Conservation (phyloP, 1,140 invertebrate species). For the Cotesia vestalis region DNA sequence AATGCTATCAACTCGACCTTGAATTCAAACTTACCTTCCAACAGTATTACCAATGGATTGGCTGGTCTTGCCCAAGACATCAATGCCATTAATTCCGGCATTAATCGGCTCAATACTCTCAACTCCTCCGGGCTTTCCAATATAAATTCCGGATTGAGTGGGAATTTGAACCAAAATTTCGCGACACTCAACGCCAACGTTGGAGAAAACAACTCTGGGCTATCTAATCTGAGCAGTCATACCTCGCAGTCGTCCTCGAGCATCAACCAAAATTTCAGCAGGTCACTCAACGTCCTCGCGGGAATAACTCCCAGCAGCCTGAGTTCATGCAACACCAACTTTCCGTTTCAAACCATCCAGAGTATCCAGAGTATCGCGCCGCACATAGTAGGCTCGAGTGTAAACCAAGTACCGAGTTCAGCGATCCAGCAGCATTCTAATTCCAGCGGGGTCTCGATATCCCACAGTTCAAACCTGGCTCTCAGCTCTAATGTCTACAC, state of each 20-base stretch:
- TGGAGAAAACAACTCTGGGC: slow-evolving; percentile 37
- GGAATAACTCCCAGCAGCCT: background rate
- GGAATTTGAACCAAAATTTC: slow-evolving; percentile 57
- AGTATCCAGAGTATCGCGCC: slow-evolving; percentile 62
- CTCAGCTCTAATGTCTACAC: slow-evolving; percentile 56
- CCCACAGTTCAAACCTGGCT: slow-evolving; percentile 51
- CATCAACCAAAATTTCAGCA: slow-evolving; percentile 54
- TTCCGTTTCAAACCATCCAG: slow-evolving; percentile 62
- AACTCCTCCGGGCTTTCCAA: slow-evolving; percentile 60
- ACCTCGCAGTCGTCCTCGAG: slow-evolving; percentile 50
- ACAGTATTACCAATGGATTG: slow-evolving; percentile 63
- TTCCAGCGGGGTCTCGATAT: slow-evolving; percentile 47
- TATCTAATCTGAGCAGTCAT: slow-evolving; percentile 43
- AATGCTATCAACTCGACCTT: slow-evolving; percentile 62
- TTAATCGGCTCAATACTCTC: slow-evolving; percentile 56
- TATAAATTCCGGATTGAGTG: slow-evolving; percentile 56
- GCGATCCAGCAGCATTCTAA: slow-evolving; percentile 48
- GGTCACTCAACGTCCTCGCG: slow-evolving; percentile 47
- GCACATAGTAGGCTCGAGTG: slow-evolving; percentile 60
- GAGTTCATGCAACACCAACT: slow-evolving; percentile 53
- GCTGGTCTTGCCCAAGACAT: slow-evolving; percentile 60
- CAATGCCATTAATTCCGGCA: slow-evolving; percentile 58
- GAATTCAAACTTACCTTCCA: slow-evolving; percentile 60
- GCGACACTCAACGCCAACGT: slow-evolving; percentile 51
- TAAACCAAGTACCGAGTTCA: slow-evolving; percentile 55